Evolutionary conservation across 2,888 invertebrate genomes (phyloP), one percentile per base, ranked within the genome.

Genomic region (Tetragnatha montana): DNA sequence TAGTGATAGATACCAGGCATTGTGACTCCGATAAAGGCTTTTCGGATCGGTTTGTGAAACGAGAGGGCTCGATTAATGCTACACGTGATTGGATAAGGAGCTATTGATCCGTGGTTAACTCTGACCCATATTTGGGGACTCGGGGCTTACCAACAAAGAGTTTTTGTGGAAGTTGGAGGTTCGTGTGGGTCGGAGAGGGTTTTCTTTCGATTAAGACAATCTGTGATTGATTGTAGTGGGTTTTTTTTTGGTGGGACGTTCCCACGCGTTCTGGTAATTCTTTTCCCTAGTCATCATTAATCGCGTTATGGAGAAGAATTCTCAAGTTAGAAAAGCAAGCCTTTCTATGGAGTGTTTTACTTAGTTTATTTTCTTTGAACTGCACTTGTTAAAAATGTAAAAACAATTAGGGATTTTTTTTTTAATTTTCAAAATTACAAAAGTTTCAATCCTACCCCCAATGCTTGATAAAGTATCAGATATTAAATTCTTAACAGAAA

Each of bases 51-150:
- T 47, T 89, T 89, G 70, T 68, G 84, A 89, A 89, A 89, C 68
- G 50, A 22, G 71, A 47, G 14, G 69, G 75, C 73, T 81, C 81
- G 85, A 89, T 89, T 85, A 89, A 81, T 51, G 76, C 81, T 49
- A 81, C 85, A 89, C 85, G 85, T 89, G 89, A 89, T 89, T 86
- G 89, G 81, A 50, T 89, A 75, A 85, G 76, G 71, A 89, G 60
- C 85, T 81, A 81, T 76, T 81, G 89, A 89, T 89, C 85, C 85
- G 76, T 86, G 85, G 81, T 81, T 89, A 49, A 74, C 10, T 76
- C 22, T 81, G 89, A 89, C 89, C 85, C 50, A 86, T 68, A 69
- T 85, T 50, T 35, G 12, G 17, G 60, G 70, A 75, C 47, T 83
- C 75, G 47, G 7, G 14, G 74, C 60, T 86, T 74, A 80, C 47